A percentile compares a stretch with the other conserved stretches of the same genome.
Conservation (phyloP, 2,113 vertebrate genomes). For the Oncorhynchus tshawytscha region DNA sequence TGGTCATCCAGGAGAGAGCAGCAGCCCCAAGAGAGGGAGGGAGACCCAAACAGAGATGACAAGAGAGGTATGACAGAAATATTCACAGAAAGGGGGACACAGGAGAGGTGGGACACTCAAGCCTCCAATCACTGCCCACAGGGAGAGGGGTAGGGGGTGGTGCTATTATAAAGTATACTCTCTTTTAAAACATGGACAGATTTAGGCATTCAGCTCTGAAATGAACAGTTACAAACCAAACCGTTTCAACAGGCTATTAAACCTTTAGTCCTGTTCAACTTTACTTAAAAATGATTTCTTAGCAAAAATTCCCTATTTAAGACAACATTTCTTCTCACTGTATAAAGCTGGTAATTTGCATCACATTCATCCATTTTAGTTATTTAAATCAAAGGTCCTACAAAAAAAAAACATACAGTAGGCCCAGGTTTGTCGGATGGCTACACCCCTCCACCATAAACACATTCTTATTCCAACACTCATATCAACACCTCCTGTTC, state of each 20-base stretch:
- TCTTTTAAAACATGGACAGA: not conserved
- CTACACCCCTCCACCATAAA: slow-evolving; percentile 1
- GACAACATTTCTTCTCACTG: not conserved
- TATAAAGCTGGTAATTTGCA: not conserved
- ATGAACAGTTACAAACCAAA: not conserved
- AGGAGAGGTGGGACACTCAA: not conserved
- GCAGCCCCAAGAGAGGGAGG: not conserved
- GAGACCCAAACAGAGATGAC: not conserved
- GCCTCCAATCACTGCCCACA: not conserved
- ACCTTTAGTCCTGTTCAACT: not conserved
- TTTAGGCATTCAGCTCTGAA: not conserved
- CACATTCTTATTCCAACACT: not conserved
- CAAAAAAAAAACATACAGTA: not conserved
- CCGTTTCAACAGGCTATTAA: not conserved
- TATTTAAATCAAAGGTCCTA: not conserved
- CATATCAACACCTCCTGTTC: not conserved
- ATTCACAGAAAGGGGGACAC: not conserved
- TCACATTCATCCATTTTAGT: not conserved
- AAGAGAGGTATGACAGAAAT: slow-evolving; percentile 4
- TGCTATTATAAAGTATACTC: too few relatives aligned
- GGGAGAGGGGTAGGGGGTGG: not conserved
- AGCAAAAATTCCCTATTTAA: not conserved
- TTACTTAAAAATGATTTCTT: not conserved
- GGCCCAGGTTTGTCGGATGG: not conserved
- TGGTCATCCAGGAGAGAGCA: slow-evolving; percentile 18